phyloP scores from a whole-genome alignment of 2,888 invertebrate species.

The Aspidapion aeneum region DNA sequence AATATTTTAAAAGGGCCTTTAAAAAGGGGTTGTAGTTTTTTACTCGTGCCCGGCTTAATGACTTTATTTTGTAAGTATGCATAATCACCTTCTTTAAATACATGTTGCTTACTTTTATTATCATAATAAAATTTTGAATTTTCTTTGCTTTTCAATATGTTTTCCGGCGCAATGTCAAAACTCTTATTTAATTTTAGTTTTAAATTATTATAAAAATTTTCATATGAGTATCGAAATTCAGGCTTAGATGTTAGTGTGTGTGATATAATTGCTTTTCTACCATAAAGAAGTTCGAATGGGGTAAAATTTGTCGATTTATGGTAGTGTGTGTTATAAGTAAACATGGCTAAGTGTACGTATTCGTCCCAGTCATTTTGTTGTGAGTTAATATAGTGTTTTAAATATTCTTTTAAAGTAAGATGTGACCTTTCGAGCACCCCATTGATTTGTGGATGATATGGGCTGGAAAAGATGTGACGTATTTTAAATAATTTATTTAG shows the following conservation, averaged over 20 bases:
- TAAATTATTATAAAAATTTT: conserved; percentile 26
- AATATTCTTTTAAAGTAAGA: conserved; percentile 33
- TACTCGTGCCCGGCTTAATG: too few species aligned
- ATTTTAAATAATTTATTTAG: too few species aligned
- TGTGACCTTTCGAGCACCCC: conserved; percentile 35
- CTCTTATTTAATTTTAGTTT: conserved; percentile 28
- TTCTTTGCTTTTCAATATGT: too few species aligned
- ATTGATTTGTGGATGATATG: conserved; percentile 31
- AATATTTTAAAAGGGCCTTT: too few species aligned
- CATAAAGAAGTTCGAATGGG: conserved; percentile 36
- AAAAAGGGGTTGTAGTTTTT: too few species aligned
- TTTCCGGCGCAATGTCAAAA: too few species aligned
- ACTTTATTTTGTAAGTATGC: too few species aligned
- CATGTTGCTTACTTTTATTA: too few species aligned
- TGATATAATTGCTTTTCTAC: conserved; percentile 26
- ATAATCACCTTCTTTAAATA: too few species aligned
- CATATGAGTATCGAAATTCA: conserved; percentile 33
- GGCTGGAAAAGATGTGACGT: too few species aligned
- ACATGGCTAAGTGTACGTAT: conserved; percentile 33
- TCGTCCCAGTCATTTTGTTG: conserved; percentile 38
- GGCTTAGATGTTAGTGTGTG: background rate
- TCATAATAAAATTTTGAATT: too few species aligned
- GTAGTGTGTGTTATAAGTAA: conserved; percentile 32
- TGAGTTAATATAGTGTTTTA: conserved; percentile 37
- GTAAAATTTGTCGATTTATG: conserved; percentile 33